A percentile compares a stretch with the other conserved stretches of the same genome.
Conservation (phyloP, 2,888 invertebrate genomes). For the Brenthis daphne region DNA sequence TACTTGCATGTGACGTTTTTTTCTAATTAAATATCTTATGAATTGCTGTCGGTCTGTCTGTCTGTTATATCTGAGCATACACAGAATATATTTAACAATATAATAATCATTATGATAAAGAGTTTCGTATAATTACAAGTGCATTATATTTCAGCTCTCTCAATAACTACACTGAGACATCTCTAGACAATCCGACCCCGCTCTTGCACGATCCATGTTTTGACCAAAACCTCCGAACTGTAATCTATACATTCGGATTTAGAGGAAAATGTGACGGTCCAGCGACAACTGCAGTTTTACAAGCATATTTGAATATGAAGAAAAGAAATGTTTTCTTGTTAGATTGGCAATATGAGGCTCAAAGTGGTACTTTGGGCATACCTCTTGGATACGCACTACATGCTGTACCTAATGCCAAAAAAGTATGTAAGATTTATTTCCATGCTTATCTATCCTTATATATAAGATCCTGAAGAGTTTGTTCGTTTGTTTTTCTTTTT, state of each 20-base stretch:
- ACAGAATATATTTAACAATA: too few relatives aligned
- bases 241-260: constrained; percentile 74
- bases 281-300: constrained; percentile 65
- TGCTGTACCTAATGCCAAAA: constrained; percentile 70
- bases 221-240: constrained; percentile 56
- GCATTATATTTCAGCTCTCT: constrained; percentile 53
- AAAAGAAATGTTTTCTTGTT: constrained; percentile 70
- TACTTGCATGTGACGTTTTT: too few relatives aligned
- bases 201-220: constrained; percentile 50
- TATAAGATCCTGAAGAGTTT: background rate
- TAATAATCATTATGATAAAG: too few relatives aligned
- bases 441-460: background rate
- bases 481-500: too few relatives aligned
- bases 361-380: constrained; percentile 61
- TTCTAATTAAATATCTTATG: too few relatives aligned
- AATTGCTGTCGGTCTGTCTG: too few relatives aligned
- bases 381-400: constrained; percentile 61
- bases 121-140: too few relatives aligned
- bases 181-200: constrained; percentile 51
- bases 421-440: constrained; percentile 47
- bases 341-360: constrained; percentile 75
- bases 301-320: constrained; percentile 59
- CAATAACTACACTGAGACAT: constrained; percentile 51
- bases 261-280: constrained; percentile 61
- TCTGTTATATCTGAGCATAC: too few relatives aligned